Conservation (phyloP, 2,797 vertebrate genomes). For the Apodemus agrarius region DNA sequence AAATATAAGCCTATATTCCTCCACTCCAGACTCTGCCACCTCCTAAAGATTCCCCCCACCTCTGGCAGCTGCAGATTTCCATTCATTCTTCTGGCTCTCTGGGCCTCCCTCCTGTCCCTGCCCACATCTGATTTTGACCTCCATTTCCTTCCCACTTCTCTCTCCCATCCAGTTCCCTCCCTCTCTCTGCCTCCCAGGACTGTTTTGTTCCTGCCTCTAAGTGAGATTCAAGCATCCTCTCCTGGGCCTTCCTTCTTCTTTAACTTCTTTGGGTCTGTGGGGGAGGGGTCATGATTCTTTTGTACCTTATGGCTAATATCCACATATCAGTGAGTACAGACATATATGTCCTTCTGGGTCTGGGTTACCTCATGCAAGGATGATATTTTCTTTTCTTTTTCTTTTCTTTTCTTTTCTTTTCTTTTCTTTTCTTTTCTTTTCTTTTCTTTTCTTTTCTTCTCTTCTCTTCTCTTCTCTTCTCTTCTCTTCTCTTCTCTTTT, state of each 20-base stretch:
- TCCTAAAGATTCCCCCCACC: not conserved
- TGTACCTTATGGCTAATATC: not conserved
- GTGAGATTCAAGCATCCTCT: not conserved
- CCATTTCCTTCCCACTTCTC: not conserved
- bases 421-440: too few species aligned
- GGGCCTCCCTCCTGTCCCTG: not conserved
- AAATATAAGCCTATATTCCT: not conserved
- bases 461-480: too few species aligned
- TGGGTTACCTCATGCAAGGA: too few species aligned
- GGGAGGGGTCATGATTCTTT: not conserved
- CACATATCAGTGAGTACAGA: too few species aligned
- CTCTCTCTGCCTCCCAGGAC: not conserved
- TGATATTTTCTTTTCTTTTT: too few species aligned
- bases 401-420: too few species aligned
- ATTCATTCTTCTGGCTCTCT: not conserved
- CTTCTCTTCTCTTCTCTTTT: too few species aligned
- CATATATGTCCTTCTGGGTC: too few species aligned
- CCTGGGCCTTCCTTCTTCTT: not conserved
- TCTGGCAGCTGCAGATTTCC: not conserved
- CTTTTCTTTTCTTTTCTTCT: too few species aligned
- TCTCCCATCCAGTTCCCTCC: not conserved
- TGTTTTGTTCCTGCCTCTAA: not conserved
- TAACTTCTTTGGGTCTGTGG: not conserved
- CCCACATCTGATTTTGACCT: not conserved
- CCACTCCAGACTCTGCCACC: not conserved